Evolutionary conservation across 2,888 invertebrate species (phyloP), one percentile per base, ranked within the genome.

Genomic region (Listrodromus nycthemerus): DNA sequence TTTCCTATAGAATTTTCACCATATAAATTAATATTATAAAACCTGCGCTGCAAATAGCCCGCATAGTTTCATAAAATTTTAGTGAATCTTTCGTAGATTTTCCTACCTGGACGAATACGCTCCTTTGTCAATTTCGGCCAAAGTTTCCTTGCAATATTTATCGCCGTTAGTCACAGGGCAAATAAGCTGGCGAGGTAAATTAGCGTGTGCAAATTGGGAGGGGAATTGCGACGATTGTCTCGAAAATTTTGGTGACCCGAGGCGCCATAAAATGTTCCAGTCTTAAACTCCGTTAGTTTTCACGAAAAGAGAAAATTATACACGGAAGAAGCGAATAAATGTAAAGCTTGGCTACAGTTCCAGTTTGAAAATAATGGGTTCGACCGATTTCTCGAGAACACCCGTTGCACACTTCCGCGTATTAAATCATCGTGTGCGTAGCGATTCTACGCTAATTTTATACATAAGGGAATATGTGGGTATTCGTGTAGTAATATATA

Each of bases 341-440:
- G 10, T 5, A 16, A 27, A 30, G 30, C 61, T 16, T 27, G 16
- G 16, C 58, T 24, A 24, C 24, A 10, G 16, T 58, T 58, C 13
- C 58, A 24, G 58, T n/a, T 45, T 27, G 27, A 27, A n/a, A 33
- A 70, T 19, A 70, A 52, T 21, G 69, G 33, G 4, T 24, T 52
- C 16, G 52, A 55, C 37, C 37, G 24, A 37, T 55, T 37, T 55
- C 27, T 55, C 19, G 37, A 16, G 37, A 37, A 55, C 70, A 70
- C 55, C 37, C 70, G 37, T 55, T 70, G 41, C 55, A 61, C 30
- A 73, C 45, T 73, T 58, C 71, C 58, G 58, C 41, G 45, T 73
- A 61, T 45, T 61, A 61, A 73, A 61, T 30, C 52, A n/a, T n/a
- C 24, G 45, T 58, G 61, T 45, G 33, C 63, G 19, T 10, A 63